Percentiles rank a stretch among this genome's conserved stretches.
Evolutionary conservation across 2,888 invertebrate genomes (phyloP).

Genomic region (Lumbricus terrestris): DNA sequence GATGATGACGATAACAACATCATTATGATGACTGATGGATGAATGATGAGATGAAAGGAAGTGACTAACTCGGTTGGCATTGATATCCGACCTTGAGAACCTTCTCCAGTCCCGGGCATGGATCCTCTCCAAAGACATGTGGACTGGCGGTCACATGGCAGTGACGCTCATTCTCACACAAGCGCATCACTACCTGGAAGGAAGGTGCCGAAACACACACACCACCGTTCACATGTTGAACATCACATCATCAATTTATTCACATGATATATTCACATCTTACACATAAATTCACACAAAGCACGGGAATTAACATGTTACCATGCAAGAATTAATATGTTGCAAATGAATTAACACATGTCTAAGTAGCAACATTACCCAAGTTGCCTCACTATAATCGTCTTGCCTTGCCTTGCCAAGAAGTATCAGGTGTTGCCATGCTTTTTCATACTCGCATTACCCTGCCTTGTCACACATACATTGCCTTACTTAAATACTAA

Average conservation of each 20-base stretch:
- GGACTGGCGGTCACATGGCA: conserved; percentile 83
- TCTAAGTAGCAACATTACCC: too few relatives aligned
- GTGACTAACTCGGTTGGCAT: conserved; percentile 84
- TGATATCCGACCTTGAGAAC: conserved; percentile 94
- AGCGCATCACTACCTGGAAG: conserved; percentile 83
- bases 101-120: conserved; percentile 85
- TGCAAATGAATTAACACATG: too few relatives aligned
- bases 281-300: not conserved
- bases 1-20: not conserved
- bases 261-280: not conserved
- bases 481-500: not conserved
- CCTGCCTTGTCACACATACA: not conserved
- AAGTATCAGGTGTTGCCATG: not conserved
- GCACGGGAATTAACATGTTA: not conserved
- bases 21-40: not conserved
- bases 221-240: not conserved
- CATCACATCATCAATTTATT: not conserved
- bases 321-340: too few relatives aligned
- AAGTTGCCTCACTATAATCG: not conserved
- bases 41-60: conserved; percentile 41
- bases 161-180: conserved; percentile 87
- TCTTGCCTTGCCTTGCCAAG: not conserved
- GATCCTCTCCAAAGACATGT: conserved; percentile 84
- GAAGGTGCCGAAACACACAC: not conserved
- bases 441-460: not conserved